Evolutionary conservation across 2,888 invertebrate genomes (phyloP), one percentile per base, ranked within the genome.

Genomic region (Amiota communis): DNA sequence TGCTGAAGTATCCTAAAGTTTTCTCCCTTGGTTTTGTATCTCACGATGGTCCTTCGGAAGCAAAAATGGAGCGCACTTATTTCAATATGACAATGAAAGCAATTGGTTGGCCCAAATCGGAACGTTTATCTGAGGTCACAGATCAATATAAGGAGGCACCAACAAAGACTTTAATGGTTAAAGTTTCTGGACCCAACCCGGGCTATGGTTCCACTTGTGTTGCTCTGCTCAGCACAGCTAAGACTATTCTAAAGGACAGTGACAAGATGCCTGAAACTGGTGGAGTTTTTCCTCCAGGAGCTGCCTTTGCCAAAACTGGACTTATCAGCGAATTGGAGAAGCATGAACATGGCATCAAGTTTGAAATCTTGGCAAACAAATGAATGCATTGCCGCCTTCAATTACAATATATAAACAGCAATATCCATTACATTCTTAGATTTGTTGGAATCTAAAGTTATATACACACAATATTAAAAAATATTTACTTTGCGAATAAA

Each of bases 251-350:
- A 12, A 92, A 92, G 20, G 96, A 98, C 87, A 90, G 90, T 51
- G 92, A 93, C 72, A 94, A 94, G 84, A 92, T 98, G 91, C 97
- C 97, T 0, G 88, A 90, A 67, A 96, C 95, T 11, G 97, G 97
- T 51, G 98, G 98, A 12, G 97, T 98, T 1, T 91, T 94, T 74
- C 92, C 98, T 0, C 96, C 98, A 0, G 97, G 94, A 1, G 93
- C 93, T 12, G 97, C 97, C 0, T 98, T 98, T 90, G 91, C 91
- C 0, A 93, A 96, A 77, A 97, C 98, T 0, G 92, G 92, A 46
- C 90, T 98, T 23, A 92, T 97, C 75, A 91, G 94, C 49, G 92
- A 94, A 76, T 91, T 98, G 20, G 91, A 92, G 73, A 92, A 94
- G 69, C 82, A 88, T 63, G 89, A 89, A 2, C 93, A 94, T 88